Evolutionary conservation across 2,797 vertebrate genomes (phyloP), one percentile per base, ranked within the genome.

Genomic region (Melanotaenia trifasciata): DNA sequence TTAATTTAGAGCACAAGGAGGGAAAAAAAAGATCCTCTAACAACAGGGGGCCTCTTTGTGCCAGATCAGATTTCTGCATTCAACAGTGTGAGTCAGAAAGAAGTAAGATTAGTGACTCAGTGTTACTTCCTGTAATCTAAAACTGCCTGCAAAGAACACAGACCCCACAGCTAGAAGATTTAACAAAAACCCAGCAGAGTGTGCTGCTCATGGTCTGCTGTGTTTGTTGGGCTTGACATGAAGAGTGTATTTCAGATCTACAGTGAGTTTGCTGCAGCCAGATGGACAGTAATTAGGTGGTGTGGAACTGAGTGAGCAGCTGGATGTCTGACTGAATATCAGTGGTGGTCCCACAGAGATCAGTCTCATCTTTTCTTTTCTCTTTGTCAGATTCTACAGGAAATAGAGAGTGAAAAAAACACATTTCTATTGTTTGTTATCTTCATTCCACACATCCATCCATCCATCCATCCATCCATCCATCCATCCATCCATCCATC

Each of bases 61-160:
- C 82, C 69, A 75, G 84, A 87, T 93, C 90, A 90, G 24, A 88
- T 93, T 90, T 89, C 92, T 67, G 69, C 78, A 64, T 82, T 87
- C 74, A 89, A 83, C 69, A 75, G 83, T 84, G 79, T 90, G 91
- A 91, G 78, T 91, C 89, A 90, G 73, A 85, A 84, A 88, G 84
- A 64, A 74, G 67, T 51, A 14, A 84, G 81, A 90, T 90, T 76
- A 89, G 85, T 90, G 88, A 92, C 70, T 90, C 86, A 86, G 2
- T 75, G 88, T 72, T 77, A 87, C 90, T 93, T 93, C 90, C 91
- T 91, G 90, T 91, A 92, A 92, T 81, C 78, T 67, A 88, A 91
- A 86, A 74, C 89, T 40, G 67, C 66, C 75, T 38, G 64, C 69
- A 71, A 53, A 69, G 69, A 74, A 63, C 54, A 28, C 30, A 43